Percentiles rank a stretch among this genome's conserved stretches.
Evolutionary conservation across 2,888 invertebrate species (phyloP).

Genomic region (Gasteruption jaculator): DNA sequence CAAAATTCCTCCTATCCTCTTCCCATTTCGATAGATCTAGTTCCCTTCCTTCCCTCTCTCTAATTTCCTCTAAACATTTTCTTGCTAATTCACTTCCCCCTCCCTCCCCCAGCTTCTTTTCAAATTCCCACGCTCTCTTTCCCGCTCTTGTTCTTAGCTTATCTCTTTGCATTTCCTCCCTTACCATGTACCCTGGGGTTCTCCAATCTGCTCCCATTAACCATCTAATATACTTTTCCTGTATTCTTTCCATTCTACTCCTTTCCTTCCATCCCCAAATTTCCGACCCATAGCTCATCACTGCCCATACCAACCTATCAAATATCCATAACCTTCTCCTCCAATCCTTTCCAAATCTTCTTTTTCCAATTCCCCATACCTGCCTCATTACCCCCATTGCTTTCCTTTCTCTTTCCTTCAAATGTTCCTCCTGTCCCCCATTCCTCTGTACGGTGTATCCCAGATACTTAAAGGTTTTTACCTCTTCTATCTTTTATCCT

Average conservation of each 20-base stretch:
- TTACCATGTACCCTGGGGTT: conserved; percentile 1
- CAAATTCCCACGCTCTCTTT: neutral
- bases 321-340: neutral
- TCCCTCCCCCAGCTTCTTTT: neutral
- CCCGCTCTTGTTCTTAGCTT: neutral
- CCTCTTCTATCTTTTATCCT: neutral
- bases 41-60: no score
- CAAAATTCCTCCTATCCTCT: neutral
- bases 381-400: neutral
- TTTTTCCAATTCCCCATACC: neutral
- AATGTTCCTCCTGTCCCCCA: neutral
- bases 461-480: neutral
- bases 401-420: neutral
- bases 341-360: neutral
- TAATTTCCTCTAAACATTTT: conserved; percentile 3
- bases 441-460: neutral
- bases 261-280: conserved; percentile 3
- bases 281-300: no score
- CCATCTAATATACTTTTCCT: conserved; percentile 3
- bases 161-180: conserved; percentile 1
- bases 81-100: neutral
- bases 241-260: neutral
- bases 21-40: no score
- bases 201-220: neutral
- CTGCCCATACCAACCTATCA: conserved; percentile 2